These are phyloP conservation scores for Pachycephala philippinensis DNA, from an alignment of 2,113 vertebrate genomes.

Conservation along the genomic window DNA sequence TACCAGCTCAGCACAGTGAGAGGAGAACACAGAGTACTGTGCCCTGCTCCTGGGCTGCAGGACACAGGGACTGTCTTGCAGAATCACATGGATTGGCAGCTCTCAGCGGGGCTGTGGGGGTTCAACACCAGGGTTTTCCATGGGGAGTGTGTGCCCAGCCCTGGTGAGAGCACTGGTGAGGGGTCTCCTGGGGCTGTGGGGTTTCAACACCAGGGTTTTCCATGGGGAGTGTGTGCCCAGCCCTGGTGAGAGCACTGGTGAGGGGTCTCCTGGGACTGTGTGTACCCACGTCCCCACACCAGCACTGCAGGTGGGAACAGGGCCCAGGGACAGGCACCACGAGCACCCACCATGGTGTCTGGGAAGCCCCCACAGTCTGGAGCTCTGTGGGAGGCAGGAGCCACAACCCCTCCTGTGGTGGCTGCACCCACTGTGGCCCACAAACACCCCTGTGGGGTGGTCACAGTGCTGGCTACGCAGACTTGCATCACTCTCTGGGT, in stretches of 20 bases:
- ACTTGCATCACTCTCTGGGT: fast-evolving
- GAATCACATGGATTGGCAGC: not conserved
- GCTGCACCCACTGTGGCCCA: not conserved
- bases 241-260: not conserved
- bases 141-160: not conserved
- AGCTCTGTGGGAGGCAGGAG: not conserved
- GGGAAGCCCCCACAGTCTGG: not conserved
- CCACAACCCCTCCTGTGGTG: too few relatives aligned
- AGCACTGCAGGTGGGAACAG: not conserved
- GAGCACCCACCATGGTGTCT: not conserved
- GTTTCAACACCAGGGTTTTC: not conserved
- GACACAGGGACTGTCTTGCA: not conserved
- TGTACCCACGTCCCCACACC: fast-evolving
- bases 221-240: not conserved
- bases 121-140: not conserved
- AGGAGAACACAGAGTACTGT: not conserved
- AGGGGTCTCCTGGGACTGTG: not conserved
- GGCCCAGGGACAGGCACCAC: not conserved
- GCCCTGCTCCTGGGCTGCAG: not conserved
- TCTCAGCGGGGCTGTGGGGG: not conserved
- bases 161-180: fast-evolving
- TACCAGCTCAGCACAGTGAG: not conserved
- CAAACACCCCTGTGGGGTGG: not conserved
- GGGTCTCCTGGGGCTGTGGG: not conserved
- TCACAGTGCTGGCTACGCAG: not conserved